Percentiles rank a stretch among this genome's conserved stretches.
Conservation (phyloP, 2,113 vertebrate species). For the Psilopsiagon aurifrons region DNA sequence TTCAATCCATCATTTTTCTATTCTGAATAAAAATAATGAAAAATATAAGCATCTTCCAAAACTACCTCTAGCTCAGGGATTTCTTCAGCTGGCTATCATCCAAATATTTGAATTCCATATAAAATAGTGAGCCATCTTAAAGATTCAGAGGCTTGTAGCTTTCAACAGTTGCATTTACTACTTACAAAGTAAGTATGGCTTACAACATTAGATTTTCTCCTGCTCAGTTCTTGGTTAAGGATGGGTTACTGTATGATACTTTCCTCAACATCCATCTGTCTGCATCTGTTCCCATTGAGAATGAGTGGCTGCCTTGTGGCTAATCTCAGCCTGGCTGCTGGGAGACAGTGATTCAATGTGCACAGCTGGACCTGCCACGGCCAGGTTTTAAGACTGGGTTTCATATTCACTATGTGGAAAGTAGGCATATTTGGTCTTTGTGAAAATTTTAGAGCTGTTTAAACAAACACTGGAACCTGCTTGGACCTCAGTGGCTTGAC, state of each 20-base stretch:
- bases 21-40: neutral
- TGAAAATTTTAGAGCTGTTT: neutral
- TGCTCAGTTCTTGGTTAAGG: neutral
- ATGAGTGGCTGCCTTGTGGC: neutral
- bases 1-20: neutral
- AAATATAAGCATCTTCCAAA: neutral
- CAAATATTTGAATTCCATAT: neutral
- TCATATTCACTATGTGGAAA: neutral
- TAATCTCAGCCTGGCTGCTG: neutral
- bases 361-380: neutral
- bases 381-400: neutral
- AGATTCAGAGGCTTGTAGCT: neutral
- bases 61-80: neutral
- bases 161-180: neutral
- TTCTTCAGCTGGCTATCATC: neutral
- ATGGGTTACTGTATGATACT: neutral
- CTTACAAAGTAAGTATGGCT: rapidly evolving
- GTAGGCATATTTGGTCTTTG: neutral
- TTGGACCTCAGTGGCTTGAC: neutral
- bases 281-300: rapidly evolving
- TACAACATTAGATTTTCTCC: neutral
- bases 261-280: neutral
- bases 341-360: neutral
- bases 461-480: neutral
- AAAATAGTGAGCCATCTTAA: neutral